A percentile compares a stretch with the other conserved stretches of the same genome.
Conservation (phyloP, 2,797 vertebrate genomes). For the Odontamblyopus rebecca region DNA sequence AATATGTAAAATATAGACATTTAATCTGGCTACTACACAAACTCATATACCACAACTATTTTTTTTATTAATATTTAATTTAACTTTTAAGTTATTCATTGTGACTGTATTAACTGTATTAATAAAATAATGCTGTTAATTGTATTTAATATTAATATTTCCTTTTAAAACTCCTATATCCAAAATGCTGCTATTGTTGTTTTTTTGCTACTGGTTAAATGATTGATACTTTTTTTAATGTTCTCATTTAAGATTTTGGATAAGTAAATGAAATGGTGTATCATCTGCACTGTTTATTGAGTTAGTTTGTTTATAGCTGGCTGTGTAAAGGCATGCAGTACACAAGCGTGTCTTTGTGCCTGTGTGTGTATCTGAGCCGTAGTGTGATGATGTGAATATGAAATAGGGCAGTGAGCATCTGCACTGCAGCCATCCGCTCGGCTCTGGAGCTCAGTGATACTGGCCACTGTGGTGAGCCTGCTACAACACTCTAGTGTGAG, state of each 20-base stretch:
- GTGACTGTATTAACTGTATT: too few relatives aligned
- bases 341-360: slow-evolving; percentile 19
- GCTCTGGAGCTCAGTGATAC: slow-evolving; percentile 34
- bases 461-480: slow-evolving; percentile 30
- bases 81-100: too few relatives aligned
- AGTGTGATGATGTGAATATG: slow-evolving; percentile 73
- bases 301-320: background rate
- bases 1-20: too few relatives aligned
- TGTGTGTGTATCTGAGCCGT: slow-evolving; percentile 44
- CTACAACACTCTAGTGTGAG: slow-evolving; percentile 7
- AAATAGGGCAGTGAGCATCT: slow-evolving; percentile 73
- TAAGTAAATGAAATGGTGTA: too few relatives aligned
- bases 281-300: background rate
- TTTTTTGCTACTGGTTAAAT: background rate
- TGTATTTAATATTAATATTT: too few relatives aligned
- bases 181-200: too few relatives aligned
- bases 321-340: slow-evolving; percentile 16
- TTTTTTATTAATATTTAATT: too few relatives aligned
- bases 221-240: slow-evolving; percentile 14
- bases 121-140: too few relatives aligned
- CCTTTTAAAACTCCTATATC: too few relatives aligned
- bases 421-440: slow-evolving; percentile 71
- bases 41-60: too few relatives aligned
- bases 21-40: too few relatives aligned
- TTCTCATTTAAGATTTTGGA: too few relatives aligned